phyloP scores from a whole-genome alignment of 2,797 vertebrate genomes.

The Aplochiton taeniatus region DNA sequence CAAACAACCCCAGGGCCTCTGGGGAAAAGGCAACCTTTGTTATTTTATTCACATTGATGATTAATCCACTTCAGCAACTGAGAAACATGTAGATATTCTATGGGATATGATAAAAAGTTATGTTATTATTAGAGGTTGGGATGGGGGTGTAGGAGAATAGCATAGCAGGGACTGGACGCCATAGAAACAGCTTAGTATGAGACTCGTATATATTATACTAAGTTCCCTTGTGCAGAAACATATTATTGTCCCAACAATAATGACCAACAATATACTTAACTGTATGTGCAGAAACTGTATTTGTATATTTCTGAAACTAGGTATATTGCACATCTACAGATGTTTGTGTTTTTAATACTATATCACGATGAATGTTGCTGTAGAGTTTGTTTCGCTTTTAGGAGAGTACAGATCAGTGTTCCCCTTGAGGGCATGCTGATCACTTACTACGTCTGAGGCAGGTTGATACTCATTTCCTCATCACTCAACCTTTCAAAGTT shows the following conservation, averaged over 20 bases:
- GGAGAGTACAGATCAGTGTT: slow-evolving; percentile 49
- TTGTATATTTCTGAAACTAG: slow-evolving; percentile 65
- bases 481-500: slow-evolving; percentile 37
- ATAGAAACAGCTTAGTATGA: slow-evolving; percentile 12
- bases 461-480: slow-evolving; percentile 21
- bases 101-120: not conserved
- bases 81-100: not conserved
- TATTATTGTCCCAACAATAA: slow-evolving; percentile 46
- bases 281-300: slow-evolving; percentile 54
- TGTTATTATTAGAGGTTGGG: not conserved
- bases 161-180: not conserved
- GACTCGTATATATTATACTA: slow-evolving; percentile 46
- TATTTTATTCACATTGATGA: not conserved
- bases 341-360: slow-evolving; percentile 64
- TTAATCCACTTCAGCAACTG: slow-evolving; percentile 19
- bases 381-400: slow-evolving; percentile 47
- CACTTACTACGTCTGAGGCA: not conserved
- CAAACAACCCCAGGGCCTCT: slow-evolving; percentile 14
- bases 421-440: slow-evolving; percentile 17
- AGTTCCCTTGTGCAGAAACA: slow-evolving; percentile 23
- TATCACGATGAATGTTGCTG: slow-evolving; percentile 50
- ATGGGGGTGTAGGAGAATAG: slow-evolving; percentile 7
- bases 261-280: slow-evolving; percentile 39
- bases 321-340: slow-evolving; percentile 61
- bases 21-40: not conserved